Base-by-base conservation (phyloP, 1,140 invertebrate species). In the Eulimnadia texana region DNA sequence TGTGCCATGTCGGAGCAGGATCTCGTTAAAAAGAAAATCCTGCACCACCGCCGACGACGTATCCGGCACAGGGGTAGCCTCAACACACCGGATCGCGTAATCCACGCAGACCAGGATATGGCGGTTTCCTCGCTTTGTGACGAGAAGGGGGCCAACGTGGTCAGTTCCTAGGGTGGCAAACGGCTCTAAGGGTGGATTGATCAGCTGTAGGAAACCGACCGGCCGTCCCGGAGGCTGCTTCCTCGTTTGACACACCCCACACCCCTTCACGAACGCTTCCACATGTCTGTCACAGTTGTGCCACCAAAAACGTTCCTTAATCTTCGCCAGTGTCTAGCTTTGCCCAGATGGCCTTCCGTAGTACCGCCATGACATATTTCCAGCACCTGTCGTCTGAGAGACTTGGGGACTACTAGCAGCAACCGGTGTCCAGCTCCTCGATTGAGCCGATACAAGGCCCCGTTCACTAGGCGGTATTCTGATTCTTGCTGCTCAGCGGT, bases 151-250 rank as follows among this genome's bases (percentile, higher is more conserved):
- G 10, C 70, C 70, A 1, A 70, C 25, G 20, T 70, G 64, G 66
- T 74, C 72, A 9, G 70, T 61, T 2, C 69, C 70, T 3, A 72
- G 63, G 3, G 60, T 66, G 20, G 66, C 63, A 50, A 69, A 64
- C 3, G 69, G 68, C 50, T 11, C 55, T 6, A 51, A 59, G 13
- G 63, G 49, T 3, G 33, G 16, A 6, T n/a, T 19, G 9, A 65
- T 62, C 6, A 57, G 47, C 33, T 66, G 65, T 16, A 64, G 1
- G 0, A 59, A 50, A 1, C 63, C 64, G 19, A 22, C 20, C 3
- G 54, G 29, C 19, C 42, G 22, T 6, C 20, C 16, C 2, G 29
- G 60, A 13, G 59, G 22, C 16, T 16, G 20, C 55, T 68, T 69
- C 19, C 54, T 51, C n/a, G 19, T 24, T 63, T 69, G 67, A 47